Evolutionary conservation across 2,113 vertebrate genomes (phyloP).

Genomic region (Paracanthobrama guichenoti): DNA sequence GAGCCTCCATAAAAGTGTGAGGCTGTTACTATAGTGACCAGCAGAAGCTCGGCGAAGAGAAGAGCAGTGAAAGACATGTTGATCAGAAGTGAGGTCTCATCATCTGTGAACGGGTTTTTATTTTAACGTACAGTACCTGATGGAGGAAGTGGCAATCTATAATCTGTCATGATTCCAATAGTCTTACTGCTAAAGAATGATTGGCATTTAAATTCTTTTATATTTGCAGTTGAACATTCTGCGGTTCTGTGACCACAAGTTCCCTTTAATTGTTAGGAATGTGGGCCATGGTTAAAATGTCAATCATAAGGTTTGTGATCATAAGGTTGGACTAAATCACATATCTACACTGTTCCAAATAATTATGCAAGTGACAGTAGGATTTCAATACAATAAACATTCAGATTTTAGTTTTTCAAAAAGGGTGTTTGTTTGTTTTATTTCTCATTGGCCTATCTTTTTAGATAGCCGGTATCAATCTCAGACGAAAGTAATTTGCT

Average conservation of each 20-base stretch:
- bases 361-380: too few species aligned
- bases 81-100: not conserved
- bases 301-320: not conserved
- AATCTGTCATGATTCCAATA: not conserved
- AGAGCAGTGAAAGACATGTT: conserved; percentile 24
- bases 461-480: too few species aligned
- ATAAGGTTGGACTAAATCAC: too few species aligned
- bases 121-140: not conserved
- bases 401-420: too few species aligned
- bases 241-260: not conserved
- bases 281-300: not conserved
- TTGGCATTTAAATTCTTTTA: not conserved
- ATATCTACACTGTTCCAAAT: not conserved
- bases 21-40: conserved; percentile 2
- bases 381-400: too few species aligned
- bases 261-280: not conserved
- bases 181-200: not conserved
- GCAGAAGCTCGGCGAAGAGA: conserved; percentile 36
- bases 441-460: too few species aligned
- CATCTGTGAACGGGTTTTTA: not conserved
- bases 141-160: not conserved
- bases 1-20: conserved; percentile 40
- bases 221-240: not conserved
- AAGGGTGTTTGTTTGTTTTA: too few species aligned
- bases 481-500: too few species aligned